A percentile compares a stretch with the other conserved stretches of the same genome.
Evolutionary conservation across 2,888 invertebrate genomes (phyloP).

Genomic region (Drosophila mercatorum): DNA sequence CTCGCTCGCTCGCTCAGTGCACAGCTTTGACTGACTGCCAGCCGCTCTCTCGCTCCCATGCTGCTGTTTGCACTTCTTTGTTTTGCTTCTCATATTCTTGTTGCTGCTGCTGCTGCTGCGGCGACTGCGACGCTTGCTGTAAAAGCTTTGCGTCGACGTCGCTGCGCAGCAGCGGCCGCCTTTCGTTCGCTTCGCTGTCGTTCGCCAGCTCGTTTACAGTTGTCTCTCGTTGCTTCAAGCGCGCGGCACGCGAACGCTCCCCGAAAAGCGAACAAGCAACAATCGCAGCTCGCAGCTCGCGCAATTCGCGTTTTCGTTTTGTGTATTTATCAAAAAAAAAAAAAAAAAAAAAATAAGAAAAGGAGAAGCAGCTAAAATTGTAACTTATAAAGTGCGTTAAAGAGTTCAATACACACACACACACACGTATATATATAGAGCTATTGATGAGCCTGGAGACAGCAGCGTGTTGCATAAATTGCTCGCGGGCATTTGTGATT

Average conservation of each 20-base stretch:
- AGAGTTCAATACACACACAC: slow-evolving; percentile 26
- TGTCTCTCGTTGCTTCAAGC: slow-evolving; percentile 82
- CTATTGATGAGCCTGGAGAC: slow-evolving; percentile 52
- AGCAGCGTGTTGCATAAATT: slow-evolving; percentile 71
- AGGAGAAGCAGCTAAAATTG: slow-evolving; percentile 16
- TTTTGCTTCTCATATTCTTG: slow-evolving; percentile 78
- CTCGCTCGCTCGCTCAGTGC: slow-evolving; percentile 13
- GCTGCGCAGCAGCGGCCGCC: slow-evolving; percentile 47
- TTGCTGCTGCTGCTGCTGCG: slow-evolving; percentile 36
- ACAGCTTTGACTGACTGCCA: slow-evolving; percentile 26
- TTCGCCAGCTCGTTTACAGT: slow-evolving; percentile 75
- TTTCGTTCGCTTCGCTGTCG: slow-evolving; percentile 74
- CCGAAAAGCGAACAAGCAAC: slow-evolving; percentile 37
- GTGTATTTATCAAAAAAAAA: slow-evolving; percentile 50
- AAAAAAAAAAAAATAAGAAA: background rate
- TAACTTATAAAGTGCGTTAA: slow-evolving; percentile 55
- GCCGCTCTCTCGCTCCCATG: slow-evolving; percentile 23
- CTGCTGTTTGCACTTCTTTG: slow-evolving; percentile 76
- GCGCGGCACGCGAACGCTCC: slow-evolving; percentile 80
- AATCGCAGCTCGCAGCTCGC: slow-evolving; percentile 24
- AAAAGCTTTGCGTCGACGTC: slow-evolving; percentile 73
- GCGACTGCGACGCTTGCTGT: slow-evolving; percentile 34
- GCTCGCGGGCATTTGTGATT: slow-evolving; percentile 70
- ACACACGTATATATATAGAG: slow-evolving; percentile 33
- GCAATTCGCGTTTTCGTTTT: slow-evolving; percentile 57